Base-by-base conservation (phyloP, 2,888 invertebrate species). In the Antheraea assamensis region DNA sequence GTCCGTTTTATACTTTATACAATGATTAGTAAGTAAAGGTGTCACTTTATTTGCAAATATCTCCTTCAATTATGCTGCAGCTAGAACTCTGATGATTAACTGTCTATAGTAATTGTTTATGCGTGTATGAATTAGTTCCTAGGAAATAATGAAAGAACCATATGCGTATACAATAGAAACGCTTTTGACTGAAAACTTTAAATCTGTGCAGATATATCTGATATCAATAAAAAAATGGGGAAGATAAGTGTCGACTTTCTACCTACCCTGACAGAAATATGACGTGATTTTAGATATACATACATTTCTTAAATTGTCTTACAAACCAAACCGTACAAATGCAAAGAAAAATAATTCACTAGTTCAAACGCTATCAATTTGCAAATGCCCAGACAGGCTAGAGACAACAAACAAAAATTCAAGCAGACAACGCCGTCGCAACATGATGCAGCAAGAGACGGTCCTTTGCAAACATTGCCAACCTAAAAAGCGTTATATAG, bases 331-430 rank as follows among this genome's bases (percentile, higher is more conserved):
- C 35, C 21, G 3, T 35, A 21, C 3, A 35, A 68, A n/a, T 35
- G 15, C 61, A 64, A 64, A 68, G 21, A 68, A 68, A 35, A 35
- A 31, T 13, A 68, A 35, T 21, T 68, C n/a, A 35, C 13, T 71
- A 75, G 73, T 72, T 74, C 80, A 79, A 82, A 80, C 79, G 83
- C 86, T 86, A 87, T 88, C 87, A 87, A 86, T 89, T 87, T 79
- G 85, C 86, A 84, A 87, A 83, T 80, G 79, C 78, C 78, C 80
- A 80, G 79, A 82, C 82, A 78, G 79, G 81, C 79, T 75, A 35
- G 77, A 82, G 83, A 84, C 81, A 81, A 81, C 75, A 78, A 71
- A 79, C 81, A 87, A 88, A 85, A 81, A 87, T 79, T 85, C 78
- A 83, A 77, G 83, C 80, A 85, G 83, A 83, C 79, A 83, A 81